A percentile compares a stretch with the other conserved stretches of the same genome.
These are phyloP conservation scores for Crotalus horridus DNA, from an alignment of 2,113 vertebrate species.

Conservation along the genomic window DNA sequence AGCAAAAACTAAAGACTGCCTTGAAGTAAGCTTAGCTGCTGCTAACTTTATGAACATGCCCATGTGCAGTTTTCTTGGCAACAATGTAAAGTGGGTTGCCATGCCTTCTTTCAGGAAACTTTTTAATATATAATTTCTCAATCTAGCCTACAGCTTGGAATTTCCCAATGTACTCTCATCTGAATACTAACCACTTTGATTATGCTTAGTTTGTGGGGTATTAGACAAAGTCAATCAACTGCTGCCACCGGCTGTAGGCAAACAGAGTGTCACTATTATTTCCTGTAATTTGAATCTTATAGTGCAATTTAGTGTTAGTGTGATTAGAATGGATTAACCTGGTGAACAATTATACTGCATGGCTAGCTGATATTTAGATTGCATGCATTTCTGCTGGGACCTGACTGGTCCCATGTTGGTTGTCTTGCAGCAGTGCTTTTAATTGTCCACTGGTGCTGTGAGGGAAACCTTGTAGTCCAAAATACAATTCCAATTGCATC, in stretches of 20 bases:
- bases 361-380: background rate
- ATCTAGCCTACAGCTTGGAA: background rate
- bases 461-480: background rate
- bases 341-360: background rate
- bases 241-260: background rate
- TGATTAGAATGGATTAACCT: background rate
- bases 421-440: background rate
- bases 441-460: background rate
- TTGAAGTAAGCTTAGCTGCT: background rate
- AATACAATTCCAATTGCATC: background rate
- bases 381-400: background rate
- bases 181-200: background rate
- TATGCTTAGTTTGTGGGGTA: background rate
- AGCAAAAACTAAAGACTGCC: background rate
- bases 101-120: background rate
- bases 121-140: background rate
- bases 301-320: background rate
- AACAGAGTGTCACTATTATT: background rate
- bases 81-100: background rate
- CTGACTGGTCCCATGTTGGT: background rate
- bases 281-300: background rate
- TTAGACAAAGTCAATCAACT: background rate
- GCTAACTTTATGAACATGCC: background rate
- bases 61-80: background rate
- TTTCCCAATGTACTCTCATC: background rate